Base-by-base conservation (phyloP, 2,888 invertebrate species). In the Anagyrus pseudococci region DNA sequence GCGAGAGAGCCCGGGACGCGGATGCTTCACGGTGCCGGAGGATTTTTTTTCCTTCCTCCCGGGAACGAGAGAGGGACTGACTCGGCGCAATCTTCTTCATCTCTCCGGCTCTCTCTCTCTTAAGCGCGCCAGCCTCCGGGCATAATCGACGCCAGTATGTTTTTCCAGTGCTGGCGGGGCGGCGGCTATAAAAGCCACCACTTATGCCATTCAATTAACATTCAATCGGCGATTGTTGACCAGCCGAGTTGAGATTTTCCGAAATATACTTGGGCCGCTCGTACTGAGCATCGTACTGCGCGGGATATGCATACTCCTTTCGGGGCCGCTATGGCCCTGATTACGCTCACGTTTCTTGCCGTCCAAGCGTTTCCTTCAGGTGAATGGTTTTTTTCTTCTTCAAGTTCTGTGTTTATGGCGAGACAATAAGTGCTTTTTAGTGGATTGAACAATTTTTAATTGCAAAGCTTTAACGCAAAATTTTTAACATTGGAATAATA, bases 151-250 rank as follows among this genome's bases (percentile, higher is more conserved):
- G 22, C n/a, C 23, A 23, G 29, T 20, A 43, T 23, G 33, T 59
- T 47, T 52, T 46, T 15, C 40, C 46, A 33, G 37, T 20, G 33
- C 15, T 46, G 58, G 53, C 43, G 64, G 59, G 61, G 58, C 47
- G 55, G 29, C 43, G 48, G 19, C 50, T 61, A 68, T 66, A 68
- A 62, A 64, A 64, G 68, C 64, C 20, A 43, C 50, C 25, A 52
- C 50, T 59, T 57, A 50, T 29, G 54, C 40, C 40, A 17, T 19
- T 41, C 47, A 49, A 57, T 66, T 57, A 62, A 50, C 48, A 61
- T 29, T 66, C 50, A 19, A 58, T 59, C 53, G 49, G 33, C 13
- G 54, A 57, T 60, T 63, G 54, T 52, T 62, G 44, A 23, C 33
- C 25, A 43, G 25, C 46, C 22, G 37, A 26, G 41, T 52, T 52